phyloP scores from a whole-genome alignment of 2,113 vertebrate species.

The Leptosomus discolor region DNA sequence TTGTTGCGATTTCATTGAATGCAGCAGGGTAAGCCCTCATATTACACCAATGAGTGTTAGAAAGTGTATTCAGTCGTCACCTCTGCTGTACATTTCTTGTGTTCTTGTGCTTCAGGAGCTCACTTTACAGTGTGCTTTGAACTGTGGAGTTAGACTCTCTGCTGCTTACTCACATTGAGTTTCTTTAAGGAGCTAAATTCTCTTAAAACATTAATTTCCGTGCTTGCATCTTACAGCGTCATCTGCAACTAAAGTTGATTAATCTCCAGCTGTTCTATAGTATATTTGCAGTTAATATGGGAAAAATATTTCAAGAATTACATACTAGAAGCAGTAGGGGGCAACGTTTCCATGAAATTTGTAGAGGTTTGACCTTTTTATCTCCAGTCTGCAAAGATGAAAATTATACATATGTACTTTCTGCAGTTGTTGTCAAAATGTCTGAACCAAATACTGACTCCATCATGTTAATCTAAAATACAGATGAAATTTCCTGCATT shows the following conservation, averaged over 20 bases:
- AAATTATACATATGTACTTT: background rate
- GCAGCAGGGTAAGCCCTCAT: background rate
- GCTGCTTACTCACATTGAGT: background rate
- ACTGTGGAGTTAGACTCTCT: background rate
- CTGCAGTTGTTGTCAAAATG: background rate
- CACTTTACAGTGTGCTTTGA: background rate
- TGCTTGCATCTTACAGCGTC: background rate
- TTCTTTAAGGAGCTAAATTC: no score
- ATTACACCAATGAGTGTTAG: background rate
- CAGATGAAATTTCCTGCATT: background rate
- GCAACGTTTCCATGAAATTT: background rate
- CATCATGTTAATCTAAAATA: background rate
- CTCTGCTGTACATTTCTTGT: rapidly evolving
- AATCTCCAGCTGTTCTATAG: background rate
- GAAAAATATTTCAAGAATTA: background rate
- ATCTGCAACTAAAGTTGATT: background rate
- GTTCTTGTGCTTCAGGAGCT: background rate
- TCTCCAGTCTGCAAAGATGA: background rate
- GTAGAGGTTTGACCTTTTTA: background rate
- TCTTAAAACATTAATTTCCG: background rate
- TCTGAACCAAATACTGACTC: background rate
- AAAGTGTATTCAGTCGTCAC: background rate
- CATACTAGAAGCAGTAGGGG: background rate
- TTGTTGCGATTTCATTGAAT: background rate
- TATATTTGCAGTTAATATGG: background rate